phyloP scores from a whole-genome alignment of 2,888 invertebrate species.

The Ichneumon xanthorius region DNA sequence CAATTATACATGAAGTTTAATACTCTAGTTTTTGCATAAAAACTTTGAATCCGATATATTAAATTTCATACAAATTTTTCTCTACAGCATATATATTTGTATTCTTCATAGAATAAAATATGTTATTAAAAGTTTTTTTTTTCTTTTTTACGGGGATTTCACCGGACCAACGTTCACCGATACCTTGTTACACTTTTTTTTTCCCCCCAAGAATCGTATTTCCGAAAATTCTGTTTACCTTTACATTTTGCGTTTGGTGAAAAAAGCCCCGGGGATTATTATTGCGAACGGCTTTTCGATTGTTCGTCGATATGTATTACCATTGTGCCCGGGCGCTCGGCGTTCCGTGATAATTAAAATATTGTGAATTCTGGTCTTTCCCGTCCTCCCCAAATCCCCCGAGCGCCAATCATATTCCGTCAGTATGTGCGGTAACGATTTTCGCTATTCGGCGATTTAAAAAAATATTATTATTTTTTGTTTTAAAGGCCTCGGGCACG shows the following conservation, averaged over 20 bases:
- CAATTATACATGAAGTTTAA: no score
- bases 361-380: neutral
- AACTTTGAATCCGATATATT: no score
- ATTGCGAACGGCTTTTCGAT: slow-evolving; percentile 1
- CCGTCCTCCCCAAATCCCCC: neutral
- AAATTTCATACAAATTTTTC: no score
- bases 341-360: slow-evolving; percentile 6
- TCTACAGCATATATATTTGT: neutral
- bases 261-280: neutral
- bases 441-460: neutral
- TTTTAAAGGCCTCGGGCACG: neutral
- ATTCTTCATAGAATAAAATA: neutral
- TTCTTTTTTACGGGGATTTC: slow-evolving; percentile 7
- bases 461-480: neutral
- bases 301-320: neutral
- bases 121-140: neutral
- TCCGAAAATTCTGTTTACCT: neutral
- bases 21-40: no score
- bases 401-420: slow-evolving; percentile 9
- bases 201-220: neutral
- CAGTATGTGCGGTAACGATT: neutral
- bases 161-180: neutral
- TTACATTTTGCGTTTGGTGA: neutral
- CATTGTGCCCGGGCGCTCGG: neutral
- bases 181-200: neutral